phyloP scores from a whole-genome alignment of 2,113 vertebrate species.

The Anguilla rostrata region DNA sequence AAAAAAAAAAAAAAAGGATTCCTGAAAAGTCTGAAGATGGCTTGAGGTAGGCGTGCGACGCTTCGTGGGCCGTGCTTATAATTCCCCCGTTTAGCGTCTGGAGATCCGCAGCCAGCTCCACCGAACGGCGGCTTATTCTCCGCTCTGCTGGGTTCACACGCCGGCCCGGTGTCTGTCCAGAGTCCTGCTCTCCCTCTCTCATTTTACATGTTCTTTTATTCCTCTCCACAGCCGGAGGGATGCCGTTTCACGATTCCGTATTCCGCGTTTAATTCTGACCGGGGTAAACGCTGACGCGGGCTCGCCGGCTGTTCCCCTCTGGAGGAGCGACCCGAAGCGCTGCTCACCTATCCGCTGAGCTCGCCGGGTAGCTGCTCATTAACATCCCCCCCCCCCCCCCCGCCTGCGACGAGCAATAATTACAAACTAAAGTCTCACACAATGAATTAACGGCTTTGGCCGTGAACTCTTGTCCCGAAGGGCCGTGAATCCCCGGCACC shows the following conservation, averaged over 20 bases:
- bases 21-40: constrained; percentile 7
- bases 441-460: constrained; percentile 97
- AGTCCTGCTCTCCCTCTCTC: background rate
- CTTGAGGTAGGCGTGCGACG: background rate
- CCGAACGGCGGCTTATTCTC: no score
- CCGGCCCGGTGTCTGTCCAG: background rate
- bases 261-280: constrained; percentile 19
- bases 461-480: constrained; percentile 94
- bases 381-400: constrained; percentile 78
- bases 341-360: constrained; percentile 42
- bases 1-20: constrained; percentile 23
- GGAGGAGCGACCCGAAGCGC: constrained; percentile 32
- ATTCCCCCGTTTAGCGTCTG: background rate
- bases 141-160: background rate
- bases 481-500: constrained; percentile 87
- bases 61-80: background rate
- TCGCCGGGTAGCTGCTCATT: constrained; percentile 56
- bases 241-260: no score
- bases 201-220: no score
- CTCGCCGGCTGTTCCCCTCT: constrained; percentile 52
- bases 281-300: constrained; percentile 52
- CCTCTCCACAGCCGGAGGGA: no score
- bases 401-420: constrained; percentile 86
- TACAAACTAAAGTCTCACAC: constrained; percentile 92
- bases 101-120: no score